phyloP scores from a whole-genome alignment of 1,140 invertebrate genomes.

The Eumaeus atala region DNA sequence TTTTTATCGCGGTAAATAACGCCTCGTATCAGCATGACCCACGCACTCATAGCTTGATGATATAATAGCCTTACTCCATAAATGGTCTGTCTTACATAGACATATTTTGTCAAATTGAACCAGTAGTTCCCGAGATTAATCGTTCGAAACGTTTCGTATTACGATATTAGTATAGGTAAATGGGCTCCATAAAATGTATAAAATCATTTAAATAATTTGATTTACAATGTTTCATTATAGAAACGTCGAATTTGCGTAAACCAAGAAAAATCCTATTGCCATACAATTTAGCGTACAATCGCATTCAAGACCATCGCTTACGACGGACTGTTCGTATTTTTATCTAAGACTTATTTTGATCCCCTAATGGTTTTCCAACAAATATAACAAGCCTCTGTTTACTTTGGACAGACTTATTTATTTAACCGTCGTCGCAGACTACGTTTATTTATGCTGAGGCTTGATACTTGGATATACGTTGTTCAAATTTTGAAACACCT shows the following conservation, averaged over 20 bases:
- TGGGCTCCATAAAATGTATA: no score
- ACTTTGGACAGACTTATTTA: constrained; percentile 50
- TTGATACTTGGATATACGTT: constrained; percentile 17
- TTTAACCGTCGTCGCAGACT: constrained; percentile 50
- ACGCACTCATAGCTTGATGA: no score
- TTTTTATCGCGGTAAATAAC: no score
- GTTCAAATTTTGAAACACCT: constrained; percentile 3
- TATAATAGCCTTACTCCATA: no score
- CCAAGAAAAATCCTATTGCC: background rate
- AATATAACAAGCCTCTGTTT: constrained; percentile 58
- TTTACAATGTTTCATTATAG: background rate
- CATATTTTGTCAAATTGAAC: no score
- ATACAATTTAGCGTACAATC: constrained; percentile 5
- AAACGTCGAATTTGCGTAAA: background rate
- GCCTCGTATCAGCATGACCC: no score
- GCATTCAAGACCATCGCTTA: constrained; percentile 16
- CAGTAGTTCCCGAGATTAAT: no score
- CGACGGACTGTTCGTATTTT: constrained; percentile 32
- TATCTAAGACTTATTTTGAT: constrained; percentile 50
- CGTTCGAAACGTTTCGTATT: no score
- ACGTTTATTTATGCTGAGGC: constrained; percentile 47
- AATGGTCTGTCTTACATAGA: no score
- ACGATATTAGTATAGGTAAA: no score
- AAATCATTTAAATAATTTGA: no score
- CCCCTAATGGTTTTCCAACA: constrained; percentile 57